These are phyloP conservation scores for Phymorhynchus buccinoides DNA, from an alignment of 1,140 invertebrate genomes.

Conservation along the genomic window DNA sequence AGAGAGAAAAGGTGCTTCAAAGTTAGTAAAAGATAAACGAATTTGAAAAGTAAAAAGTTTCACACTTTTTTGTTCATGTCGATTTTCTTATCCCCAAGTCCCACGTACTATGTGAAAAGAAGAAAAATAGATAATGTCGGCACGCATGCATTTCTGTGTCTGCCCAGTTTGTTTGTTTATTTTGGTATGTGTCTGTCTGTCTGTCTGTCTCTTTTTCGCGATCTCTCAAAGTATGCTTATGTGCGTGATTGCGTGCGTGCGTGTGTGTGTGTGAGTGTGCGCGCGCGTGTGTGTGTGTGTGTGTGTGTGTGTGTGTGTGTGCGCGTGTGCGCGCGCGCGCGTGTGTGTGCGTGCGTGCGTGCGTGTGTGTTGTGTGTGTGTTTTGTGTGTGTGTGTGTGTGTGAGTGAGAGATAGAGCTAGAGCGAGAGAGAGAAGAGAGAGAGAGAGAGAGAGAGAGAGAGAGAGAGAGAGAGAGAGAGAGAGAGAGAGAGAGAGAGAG, in stretches of 20 bases:
- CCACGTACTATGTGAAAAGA: not conserved
- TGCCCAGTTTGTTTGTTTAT: not conserved
- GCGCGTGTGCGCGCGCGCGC: too few species aligned
- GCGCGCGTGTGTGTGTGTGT: not conserved
- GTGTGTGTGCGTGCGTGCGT: too few species aligned
- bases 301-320: not conserved
- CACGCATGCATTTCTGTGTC: not conserved
- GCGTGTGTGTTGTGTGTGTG: too few species aligned
- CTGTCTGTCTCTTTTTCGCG: not conserved
- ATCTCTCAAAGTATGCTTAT: not conserved
- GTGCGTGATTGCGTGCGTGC: too few species aligned
- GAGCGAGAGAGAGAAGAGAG: too few species aligned
- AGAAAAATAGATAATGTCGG: not conserved
- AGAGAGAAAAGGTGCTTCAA: too few species aligned
- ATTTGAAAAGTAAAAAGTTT: not conserved
- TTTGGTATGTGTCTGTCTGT: not conserved
- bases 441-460: too few species aligned
- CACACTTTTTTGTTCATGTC: not conserved
- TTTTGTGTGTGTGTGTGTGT: too few species aligned
- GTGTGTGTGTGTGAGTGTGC: not conserved
- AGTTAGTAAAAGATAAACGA: not conserved
- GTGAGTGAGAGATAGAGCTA: too few species aligned
- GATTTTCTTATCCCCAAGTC: not conserved
- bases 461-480: too few species aligned
- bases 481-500: too few species aligned